Evolutionary conservation across 37 sponge, comb jelly and placozoan genomes (phyloP).

Genomic region (Axinella damicornis): DNA sequence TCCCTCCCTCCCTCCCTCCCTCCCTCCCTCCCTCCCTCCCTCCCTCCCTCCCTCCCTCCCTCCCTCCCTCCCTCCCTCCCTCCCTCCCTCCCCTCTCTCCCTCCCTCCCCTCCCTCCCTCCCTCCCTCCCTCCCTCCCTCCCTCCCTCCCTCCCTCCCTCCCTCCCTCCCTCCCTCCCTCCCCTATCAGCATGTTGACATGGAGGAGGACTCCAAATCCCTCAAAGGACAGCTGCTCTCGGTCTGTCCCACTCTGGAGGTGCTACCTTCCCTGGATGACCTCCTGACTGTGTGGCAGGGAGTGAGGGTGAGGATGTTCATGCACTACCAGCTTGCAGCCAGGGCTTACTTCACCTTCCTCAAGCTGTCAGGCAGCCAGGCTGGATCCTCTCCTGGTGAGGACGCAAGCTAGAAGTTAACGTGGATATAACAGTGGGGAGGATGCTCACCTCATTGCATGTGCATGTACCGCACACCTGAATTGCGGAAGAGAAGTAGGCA

Average conservation of each 20-base stretch:
- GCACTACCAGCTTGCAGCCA: constrained; percentile 89
- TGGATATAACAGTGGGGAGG: too few relatives aligned
- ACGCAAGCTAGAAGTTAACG: too few relatives aligned
- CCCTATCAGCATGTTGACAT: constrained; percentile 42
- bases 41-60: not conserved
- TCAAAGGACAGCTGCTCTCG: constrained; percentile 65
- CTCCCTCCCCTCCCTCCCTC: too few relatives aligned
- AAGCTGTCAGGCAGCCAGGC: constrained; percentile 77
- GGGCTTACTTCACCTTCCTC: constrained; percentile 92
- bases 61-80: not conserved
- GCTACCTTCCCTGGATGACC: constrained; percentile 64
- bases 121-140: too few relatives aligned
- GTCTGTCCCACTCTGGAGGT: constrained; percentile 77
- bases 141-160: constrained; percentile 9
- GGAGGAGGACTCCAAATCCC: constrained; percentile 80
- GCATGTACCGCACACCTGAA: too few relatives aligned
- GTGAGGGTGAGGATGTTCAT: constrained; percentile 86
- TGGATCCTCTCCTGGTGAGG: constrained; percentile 22
- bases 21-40: too few relatives aligned
- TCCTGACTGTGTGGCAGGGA: constrained; percentile 80
- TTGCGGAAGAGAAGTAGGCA: too few relatives aligned
- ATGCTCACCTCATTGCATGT: too few relatives aligned
- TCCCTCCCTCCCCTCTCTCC: too few relatives aligned
- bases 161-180: not conserved
- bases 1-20: too few relatives aligned